A percentile compares a stretch with the other conserved stretches of the same genome.
phyloP scores from a whole-genome alignment of 2,888 invertebrate genomes.

The Malacosoma neustria region DNA sequence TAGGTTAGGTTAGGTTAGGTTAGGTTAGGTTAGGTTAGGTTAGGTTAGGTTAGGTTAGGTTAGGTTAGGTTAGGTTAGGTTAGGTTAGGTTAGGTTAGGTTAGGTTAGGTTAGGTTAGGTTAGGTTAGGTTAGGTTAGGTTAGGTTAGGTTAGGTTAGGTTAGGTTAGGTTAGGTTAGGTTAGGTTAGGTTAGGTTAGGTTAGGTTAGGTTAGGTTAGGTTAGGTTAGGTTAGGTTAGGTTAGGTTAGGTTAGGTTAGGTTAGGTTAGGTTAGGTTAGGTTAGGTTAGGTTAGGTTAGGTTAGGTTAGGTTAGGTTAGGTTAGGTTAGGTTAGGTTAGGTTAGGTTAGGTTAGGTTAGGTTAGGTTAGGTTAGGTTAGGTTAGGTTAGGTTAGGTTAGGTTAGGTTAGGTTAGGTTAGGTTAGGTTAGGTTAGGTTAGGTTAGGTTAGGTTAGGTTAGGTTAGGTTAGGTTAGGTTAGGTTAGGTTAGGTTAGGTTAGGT shows the following conservation, averaged over 20 bases:
- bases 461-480: conserved; percentile 11
- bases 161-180: conserved; percentile 11
- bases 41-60: conserved; percentile 16
- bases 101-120: conserved; percentile 13
- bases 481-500: conserved; percentile 13
- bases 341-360: conserved; percentile 15
- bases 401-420: conserved; percentile 11
- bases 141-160: conserved; percentile 11
- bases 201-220: conserved; percentile 12
- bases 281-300: conserved; percentile 11
- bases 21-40: conserved; percentile 13
- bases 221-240: conserved; percentile 6
- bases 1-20: conserved; percentile 14
- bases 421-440: conserved; percentile 6
- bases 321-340: conserved; percentile 14
- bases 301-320: conserved; percentile 10
- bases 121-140: conserved; percentile 11
- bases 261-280: conserved; percentile 10
- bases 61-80: conserved; percentile 16
- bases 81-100: conserved; percentile 14
- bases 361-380: conserved; percentile 14
- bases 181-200: conserved; percentile 12
- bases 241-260: conserved; percentile 7
- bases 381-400: conserved; percentile 12
- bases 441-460: conserved; percentile 5